phyloP scores from a whole-genome alignment of 2,113 vertebrate species.

The Smithornis capensis region DNA sequence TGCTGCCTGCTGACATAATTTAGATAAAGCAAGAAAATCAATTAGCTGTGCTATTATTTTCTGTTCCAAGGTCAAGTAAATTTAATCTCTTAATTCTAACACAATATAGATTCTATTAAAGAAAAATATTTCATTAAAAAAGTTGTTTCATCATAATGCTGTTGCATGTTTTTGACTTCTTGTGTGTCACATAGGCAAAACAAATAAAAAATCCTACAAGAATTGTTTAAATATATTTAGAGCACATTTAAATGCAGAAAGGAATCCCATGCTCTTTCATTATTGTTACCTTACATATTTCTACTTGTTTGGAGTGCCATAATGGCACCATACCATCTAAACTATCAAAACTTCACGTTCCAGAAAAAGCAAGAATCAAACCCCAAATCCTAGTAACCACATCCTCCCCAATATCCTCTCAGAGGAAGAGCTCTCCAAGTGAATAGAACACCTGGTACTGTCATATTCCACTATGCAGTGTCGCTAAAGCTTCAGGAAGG shows the following conservation, averaged over 20 bases:
- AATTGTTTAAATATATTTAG: not conserved
- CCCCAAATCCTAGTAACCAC: not conserved
- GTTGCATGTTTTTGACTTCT: not conserved
- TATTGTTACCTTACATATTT: not conserved
- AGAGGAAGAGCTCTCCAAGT: not conserved
- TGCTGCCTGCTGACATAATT: not conserved
- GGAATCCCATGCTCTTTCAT: not conserved
- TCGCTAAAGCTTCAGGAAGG: not conserved
- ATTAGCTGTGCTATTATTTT: not conserved
- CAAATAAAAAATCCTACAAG: not conserved
- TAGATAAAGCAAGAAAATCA: not conserved
- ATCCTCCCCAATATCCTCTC: not conserved
- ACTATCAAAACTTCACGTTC: not conserved
- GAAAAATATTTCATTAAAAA: not conserved
- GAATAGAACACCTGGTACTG: not conserved
- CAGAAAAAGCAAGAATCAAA: not conserved
- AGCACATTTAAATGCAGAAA: not conserved
- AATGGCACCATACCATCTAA: not conserved
- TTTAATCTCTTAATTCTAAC: not conserved
- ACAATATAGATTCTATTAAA: not conserved
- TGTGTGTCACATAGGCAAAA: not conserved
- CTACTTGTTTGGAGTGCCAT: not conserved
- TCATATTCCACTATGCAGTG: not conserved
- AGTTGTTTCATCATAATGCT: not conserved
- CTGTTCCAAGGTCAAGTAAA: not conserved